Evolutionary conservation across 2,888 invertebrate genomes (phyloP), one percentile per base, ranked within the genome.

Genomic region (Caenorhabditis becei): DNA sequence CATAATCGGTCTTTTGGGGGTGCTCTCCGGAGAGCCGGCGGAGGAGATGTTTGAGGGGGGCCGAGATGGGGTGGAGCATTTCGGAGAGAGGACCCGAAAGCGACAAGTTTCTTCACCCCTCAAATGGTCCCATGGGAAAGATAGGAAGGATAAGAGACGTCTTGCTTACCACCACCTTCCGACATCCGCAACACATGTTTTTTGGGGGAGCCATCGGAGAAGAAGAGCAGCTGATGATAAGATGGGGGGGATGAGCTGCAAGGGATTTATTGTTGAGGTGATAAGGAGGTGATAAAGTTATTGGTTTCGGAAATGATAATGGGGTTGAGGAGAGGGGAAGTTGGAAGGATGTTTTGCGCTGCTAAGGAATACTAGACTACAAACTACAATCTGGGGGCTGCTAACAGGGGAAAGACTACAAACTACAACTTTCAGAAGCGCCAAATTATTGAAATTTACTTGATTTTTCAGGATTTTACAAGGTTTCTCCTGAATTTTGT

Each of bases 101-200:
- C 62, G 71, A 71, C 71, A 71, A 71, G 71, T 71, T 71, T 71
- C 26, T 26, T 71, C 54, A 14, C 28, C 28, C 8, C 54, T 23
- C 28, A 71, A 71, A 71, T 28, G 71, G 62, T 71, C 71, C 62
- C 71, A 18, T 0, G 71, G 62, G 71, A 24, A 4, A 23, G n/a
- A 53, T 7, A 41, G 10, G 32, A 20, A 23, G 20, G 20, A 49
- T 8, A 49, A 49, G 49, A n/a, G 14, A 41, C 8, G 41, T 18
- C 18, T 16, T 16, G 49, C 72, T 74, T 32, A 74, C 72, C 63
- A 74, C 72, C 32, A 74, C 72, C 51, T 74, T 74, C 65, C 72
- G 56, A 51, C 72, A 74, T 24, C 72, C 72, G 41, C 65, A 74
- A 35, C 72, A 74, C 72, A 74, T 74, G 65, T 74, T 63, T 24